Evolutionary conservation across 2,888 invertebrate species (phyloP), one percentile per base, ranked within the genome.

Genomic region (Conops quadrifasciatus): DNA sequence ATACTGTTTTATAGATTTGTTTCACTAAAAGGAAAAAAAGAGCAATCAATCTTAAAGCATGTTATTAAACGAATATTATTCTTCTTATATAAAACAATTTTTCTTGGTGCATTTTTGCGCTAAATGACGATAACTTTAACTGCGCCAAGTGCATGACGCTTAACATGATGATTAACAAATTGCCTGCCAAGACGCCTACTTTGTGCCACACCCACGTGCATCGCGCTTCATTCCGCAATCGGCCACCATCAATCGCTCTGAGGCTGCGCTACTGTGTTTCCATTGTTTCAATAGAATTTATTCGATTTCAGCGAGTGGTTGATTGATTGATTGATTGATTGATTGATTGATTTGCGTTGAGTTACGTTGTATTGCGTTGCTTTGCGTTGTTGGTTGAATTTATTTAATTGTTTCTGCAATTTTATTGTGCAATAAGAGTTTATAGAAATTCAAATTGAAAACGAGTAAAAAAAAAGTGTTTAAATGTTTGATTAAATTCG

Each of bases 201-300:
- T 9, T 36, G 36, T 36, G 36, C 36, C 36, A 36, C 36, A 36
- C 36, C 36, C 36, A 36, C 36, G 36, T 36, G 36, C 36, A 36
- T 36, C 36, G 36, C 9, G 36, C 36, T 36, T 36, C 4, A 36
- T 36, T 36, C 36, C 36, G 9, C 36, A 36, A 36, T 36, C 36
- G 36, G 5, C 36, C 5, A 36, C 9, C 36, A 36, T 36, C 36
- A 36, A 36, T 9, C 9, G 36, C 36, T 36, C 9, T 36, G 36
- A 36, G 9, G 36, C 36, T 36, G 9, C 36, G 36, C 36, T 36
- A 36, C 9, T 36, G 36, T 67, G 67, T 24, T 43, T 51, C 24
- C 36, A 66, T 67, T 67, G 67, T 67, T 67, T 58, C n/a, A 43
- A 43, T 67, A 59, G 30, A 67, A 67, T 67, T 67, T 67, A 67